Conservation (phyloP, 2,113 vertebrate genomes). For the Gorsachius goisagi region DNA sequence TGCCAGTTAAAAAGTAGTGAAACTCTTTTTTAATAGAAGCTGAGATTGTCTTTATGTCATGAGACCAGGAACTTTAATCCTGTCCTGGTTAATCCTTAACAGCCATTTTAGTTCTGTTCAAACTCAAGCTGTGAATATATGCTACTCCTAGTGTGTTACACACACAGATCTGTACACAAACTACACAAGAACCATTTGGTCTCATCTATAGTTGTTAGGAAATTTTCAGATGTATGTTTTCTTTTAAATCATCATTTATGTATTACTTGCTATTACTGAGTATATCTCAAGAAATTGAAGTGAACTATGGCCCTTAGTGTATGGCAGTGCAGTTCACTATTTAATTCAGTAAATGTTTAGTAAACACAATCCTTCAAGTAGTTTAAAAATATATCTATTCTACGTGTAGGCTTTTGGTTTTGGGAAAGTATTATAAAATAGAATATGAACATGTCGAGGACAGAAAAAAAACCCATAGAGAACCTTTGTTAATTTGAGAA, state of each 20-base stretch:
- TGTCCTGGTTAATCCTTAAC: not conserved
- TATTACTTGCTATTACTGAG: not conserved
- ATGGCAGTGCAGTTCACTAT: not conserved
- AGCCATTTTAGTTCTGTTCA: not conserved
- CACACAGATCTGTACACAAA: not conserved
- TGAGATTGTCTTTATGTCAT: not conserved
- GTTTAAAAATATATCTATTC: not conserved
- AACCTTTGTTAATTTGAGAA: not conserved
- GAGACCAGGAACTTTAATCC: not conserved
- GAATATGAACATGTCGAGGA: not conserved
- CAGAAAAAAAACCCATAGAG: not conserved
- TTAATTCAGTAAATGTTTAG: not conserved
- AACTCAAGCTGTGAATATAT: not conserved
- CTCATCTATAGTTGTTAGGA: not conserved
- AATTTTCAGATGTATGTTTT: not conserved
- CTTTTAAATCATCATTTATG: not conserved
- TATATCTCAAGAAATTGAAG: not conserved
- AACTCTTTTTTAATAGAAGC: not conserved
- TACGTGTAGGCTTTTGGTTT: not conserved
- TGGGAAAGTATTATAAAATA: not conserved
- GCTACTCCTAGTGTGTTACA: not conserved
- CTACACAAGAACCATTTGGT: not conserved
- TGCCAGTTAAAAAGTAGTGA: not conserved
- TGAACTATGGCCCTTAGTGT: not conserved
- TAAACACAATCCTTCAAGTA: not conserved